Percentiles rank a stretch among this genome's conserved stretches.
These are phyloP conservation scores for Hipposideros larvatus DNA, from an alignment of 2,797 vertebrate genomes.

Conservation along the genomic window DNA sequence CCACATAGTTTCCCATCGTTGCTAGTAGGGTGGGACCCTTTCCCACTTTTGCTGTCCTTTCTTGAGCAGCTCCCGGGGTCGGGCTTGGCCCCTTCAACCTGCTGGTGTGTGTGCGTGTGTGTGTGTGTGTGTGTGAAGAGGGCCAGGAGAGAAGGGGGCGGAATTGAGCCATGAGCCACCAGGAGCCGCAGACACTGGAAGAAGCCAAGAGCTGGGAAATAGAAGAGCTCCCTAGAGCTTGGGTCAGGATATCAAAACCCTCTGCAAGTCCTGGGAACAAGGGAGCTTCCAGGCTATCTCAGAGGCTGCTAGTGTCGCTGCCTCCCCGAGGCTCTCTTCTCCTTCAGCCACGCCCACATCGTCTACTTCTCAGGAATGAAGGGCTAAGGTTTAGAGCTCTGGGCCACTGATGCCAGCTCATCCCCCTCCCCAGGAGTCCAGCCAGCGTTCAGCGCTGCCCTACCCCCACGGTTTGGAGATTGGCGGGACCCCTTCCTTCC, in stretches of 20 bases:
- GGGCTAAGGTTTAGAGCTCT: slow-evolving; percentile 34
- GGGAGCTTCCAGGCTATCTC: slow-evolving; percentile 16
- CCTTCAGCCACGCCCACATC: slow-evolving; percentile 70
- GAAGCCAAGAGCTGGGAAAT: not conserved
- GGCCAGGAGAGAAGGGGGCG: slow-evolving; percentile 35
- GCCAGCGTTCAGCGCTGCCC: slow-evolving; percentile 24
- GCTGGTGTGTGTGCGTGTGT: not conserved
- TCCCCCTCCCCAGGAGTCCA: not conserved
- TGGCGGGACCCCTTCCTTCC: slow-evolving; percentile 67
- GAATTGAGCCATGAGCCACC: slow-evolving; percentile 10
- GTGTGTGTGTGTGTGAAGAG: not conserved
- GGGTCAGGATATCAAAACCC: not conserved
- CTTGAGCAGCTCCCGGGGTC: not conserved
- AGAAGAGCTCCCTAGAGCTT: not conserved
- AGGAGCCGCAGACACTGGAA: slow-evolving; percentile 5
- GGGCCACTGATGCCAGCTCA: not conserved
- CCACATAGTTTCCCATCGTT: slow-evolving; percentile 19
- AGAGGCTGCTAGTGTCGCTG: slow-evolving; percentile 54
- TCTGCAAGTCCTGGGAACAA: slow-evolving; percentile 43
- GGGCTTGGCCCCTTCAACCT: not conserved
- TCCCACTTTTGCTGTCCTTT: slow-evolving; percentile 42
- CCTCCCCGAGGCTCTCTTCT: not conserved
- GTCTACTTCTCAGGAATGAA: slow-evolving; percentile 18
- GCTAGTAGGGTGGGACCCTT: not conserved
- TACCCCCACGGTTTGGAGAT: slow-evolving; percentile 65